Conservation (phyloP, 2,113 vertebrate genomes). For the Archilochus colubris region DNA sequence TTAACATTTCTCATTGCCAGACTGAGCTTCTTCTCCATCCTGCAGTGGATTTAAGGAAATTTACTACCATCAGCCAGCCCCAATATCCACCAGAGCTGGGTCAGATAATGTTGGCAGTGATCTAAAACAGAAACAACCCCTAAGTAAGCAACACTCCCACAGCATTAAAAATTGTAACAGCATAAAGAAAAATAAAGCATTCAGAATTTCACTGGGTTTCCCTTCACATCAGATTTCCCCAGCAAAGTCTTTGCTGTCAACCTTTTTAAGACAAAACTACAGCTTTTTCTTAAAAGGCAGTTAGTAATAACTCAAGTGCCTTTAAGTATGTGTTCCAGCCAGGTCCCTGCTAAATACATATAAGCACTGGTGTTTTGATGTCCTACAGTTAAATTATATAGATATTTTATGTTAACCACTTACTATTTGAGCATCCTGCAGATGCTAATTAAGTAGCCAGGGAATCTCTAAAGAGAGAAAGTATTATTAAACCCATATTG, state of each 20-base stretch:
- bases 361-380: background rate
- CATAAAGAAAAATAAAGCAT: background rate
- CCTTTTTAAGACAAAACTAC: background rate
- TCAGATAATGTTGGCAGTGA: background rate
- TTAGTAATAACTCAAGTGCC: background rate
- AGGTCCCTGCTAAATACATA: background rate
- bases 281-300: background rate
- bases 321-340: background rate
- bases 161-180: background rate
- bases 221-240: background rate
- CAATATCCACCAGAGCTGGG: background rate
- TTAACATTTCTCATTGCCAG: conserved; percentile 11
- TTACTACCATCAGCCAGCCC: conserved; percentile 1
- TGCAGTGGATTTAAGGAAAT: conserved; percentile 30
- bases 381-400: background rate
- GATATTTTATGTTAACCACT: background rate
- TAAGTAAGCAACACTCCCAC: background rate
- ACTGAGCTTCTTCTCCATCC: conserved; percentile 4
- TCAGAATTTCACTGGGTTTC: background rate
- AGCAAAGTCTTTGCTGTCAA: background rate
- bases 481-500: background rate
- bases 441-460: conserved; percentile 9
- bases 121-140: conserved; percentile 31
- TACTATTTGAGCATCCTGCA: background rate
- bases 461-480: background rate